phyloP scores from a whole-genome alignment of 2,113 vertebrate species.

The Pelvicachromis taeniatus region DNA sequence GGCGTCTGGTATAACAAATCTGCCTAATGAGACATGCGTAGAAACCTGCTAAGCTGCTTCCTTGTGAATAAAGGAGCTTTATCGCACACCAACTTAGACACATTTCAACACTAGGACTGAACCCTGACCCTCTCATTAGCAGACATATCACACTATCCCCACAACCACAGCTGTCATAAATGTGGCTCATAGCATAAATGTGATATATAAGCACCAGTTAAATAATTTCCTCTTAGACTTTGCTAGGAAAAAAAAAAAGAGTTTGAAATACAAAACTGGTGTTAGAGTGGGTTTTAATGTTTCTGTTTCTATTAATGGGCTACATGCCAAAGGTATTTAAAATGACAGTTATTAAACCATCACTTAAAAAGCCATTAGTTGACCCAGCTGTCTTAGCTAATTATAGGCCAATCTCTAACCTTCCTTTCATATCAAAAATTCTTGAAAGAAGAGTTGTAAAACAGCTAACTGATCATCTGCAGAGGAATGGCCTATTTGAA shows the following conservation, averaged over 20 bases:
- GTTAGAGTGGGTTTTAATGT: neutral
- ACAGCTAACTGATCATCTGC: neutral
- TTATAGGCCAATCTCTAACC: neutral
- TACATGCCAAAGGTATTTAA: neutral
- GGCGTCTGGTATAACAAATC: neutral
- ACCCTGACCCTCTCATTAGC: neutral
- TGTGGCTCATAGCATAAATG: neutral
- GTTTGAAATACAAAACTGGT: neutral
- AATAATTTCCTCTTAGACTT: neutral
- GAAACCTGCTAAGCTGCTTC: neutral
- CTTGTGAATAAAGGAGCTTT: neutral
- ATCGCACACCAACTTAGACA: neutral
- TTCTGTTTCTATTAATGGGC: neutral
- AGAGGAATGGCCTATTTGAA: neutral
- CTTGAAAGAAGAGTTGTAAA: neutral
- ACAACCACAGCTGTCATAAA: neutral
- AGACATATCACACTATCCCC: neutral
- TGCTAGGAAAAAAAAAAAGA: neutral
- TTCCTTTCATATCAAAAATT: neutral
- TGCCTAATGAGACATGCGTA: neutral
- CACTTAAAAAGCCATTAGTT: neutral
- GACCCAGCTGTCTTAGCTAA: neutral
- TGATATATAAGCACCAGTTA: neutral
- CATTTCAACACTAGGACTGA: neutral
- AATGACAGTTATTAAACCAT: neutral